Evolutionary conservation across 2,113 vertebrate species (phyloP), one percentile per base, ranked within the genome.

Genomic region (Phrynosoma blainvillii): DNA sequence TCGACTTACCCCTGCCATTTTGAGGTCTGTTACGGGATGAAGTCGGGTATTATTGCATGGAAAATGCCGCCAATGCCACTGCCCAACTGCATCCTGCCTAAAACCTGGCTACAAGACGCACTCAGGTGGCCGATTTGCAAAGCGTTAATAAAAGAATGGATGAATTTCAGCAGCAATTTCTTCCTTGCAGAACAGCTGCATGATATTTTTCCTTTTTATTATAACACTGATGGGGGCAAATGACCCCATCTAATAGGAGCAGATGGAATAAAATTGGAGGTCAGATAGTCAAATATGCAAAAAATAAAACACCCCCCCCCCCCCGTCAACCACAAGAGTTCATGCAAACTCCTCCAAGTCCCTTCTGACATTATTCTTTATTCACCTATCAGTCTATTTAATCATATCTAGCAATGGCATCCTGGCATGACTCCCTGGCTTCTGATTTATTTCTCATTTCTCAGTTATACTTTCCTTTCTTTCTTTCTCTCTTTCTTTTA

Each of bases 251-350:
- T 94, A 94, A 94, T 91, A 93, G 90, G 93, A 91, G 74, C n/a
- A 94, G 91, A 94, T 90, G 89, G 85, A 93, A 94, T 79, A 65
- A 94, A 95, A 94, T 93, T 91, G 79, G 94, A 94, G 94, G 92
- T 95, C 93, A 91, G 94, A 90, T 93, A 92, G 94, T 94, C 92
- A 93, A 85, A 93, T 91, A 93, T 94, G 92, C 91, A 93, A 54
- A 95, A 80, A 47, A 21, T 86, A 92, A 94, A 89, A 36, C 36
- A n/a, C n/a, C n/a, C n/a, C n/a, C n/a, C n/a, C n/a, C n/a, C n/a
- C n/a, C n/a, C n/a, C n/a, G n/a, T 82, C 92, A 92, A 87, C 79
- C 90, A 71, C 73, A 82, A 81, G 78, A 90, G 79, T 93, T 92
- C 92, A 87, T 89, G 85, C 87, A 25, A 78, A 93, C 88, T 93